phyloP scores from a whole-genome alignment of 2,888 invertebrate species.

The Ectropis crepuscularia region DNA sequence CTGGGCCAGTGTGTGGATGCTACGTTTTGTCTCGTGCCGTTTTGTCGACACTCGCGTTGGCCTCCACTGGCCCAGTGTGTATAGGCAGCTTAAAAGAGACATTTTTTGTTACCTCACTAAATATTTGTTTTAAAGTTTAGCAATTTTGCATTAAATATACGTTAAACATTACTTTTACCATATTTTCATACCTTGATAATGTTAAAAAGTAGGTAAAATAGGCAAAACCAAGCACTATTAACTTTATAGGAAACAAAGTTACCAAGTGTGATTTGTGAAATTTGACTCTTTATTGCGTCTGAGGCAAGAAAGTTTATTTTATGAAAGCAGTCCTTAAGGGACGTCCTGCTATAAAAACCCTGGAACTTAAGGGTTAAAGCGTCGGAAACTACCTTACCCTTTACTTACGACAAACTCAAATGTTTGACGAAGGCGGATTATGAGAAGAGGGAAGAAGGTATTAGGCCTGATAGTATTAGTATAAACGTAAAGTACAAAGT shows the following conservation, averaged over 20 bases:
- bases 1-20: too few species aligned
- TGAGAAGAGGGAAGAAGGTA: not conserved
- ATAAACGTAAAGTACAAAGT: too few species aligned
- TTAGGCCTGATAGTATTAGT: too few species aligned
- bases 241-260: constrained; percentile 6
- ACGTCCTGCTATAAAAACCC: constrained; percentile 50
- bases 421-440: constrained; percentile 11
- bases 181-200: not conserved
- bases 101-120: too few species aligned
- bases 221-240: not conserved
- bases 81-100: too few species aligned
- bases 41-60: too few species aligned
- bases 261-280: constrained; percentile 46
- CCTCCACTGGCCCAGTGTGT: too few species aligned
- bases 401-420: constrained; percentile 25
- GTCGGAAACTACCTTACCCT: constrained; percentile 37
- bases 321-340: constrained; percentile 46
- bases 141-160: too few species aligned
- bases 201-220: not conserved
- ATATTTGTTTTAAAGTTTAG: too few species aligned
- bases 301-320: constrained; percentile 49
- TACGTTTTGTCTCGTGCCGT: too few species aligned
- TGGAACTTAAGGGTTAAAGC: constrained; percentile 39
- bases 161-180: too few species aligned
- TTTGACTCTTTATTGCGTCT: constrained; percentile 46